A percentile compares a stretch with the other conserved stretches of the same genome.
phyloP scores from a whole-genome alignment of 2,888 invertebrate genomes.

The Andrena fulva region DNA sequence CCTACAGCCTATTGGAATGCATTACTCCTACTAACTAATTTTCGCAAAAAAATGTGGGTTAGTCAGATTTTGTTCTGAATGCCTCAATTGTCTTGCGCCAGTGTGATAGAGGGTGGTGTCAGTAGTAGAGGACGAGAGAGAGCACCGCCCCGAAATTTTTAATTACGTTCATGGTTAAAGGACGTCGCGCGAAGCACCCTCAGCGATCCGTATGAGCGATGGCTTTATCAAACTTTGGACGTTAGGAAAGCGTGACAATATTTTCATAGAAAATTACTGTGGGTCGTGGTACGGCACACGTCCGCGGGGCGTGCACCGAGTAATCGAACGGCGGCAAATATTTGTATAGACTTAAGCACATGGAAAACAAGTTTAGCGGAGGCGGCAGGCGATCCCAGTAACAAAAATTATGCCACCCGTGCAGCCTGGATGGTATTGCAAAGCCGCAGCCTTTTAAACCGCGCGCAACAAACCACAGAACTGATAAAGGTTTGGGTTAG shows the following conservation, averaged over 20 bases:
- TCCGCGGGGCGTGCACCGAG: neutral
- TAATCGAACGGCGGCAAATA: slow-evolving; percentile 47
- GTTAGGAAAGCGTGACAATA: slow-evolving; percentile 38
- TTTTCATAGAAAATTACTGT: slow-evolving; percentile 56
- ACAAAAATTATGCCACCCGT: slow-evolving; percentile 29
- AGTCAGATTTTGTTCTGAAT: too few species aligned
- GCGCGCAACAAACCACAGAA: slow-evolving; percentile 15
- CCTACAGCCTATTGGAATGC: too few species aligned
- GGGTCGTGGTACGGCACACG: slow-evolving; percentile 11
- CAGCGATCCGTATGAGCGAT: neutral
- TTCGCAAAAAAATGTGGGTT: too few species aligned
- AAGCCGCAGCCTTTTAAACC: slow-evolving; percentile 13
- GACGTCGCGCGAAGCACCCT: neutral
- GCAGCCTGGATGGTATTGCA: neutral
- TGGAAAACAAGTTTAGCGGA: slow-evolving; percentile 37
- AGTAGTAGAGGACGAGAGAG: too few species aligned
- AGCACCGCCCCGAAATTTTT: too few species aligned
- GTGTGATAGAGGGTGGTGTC: too few species aligned
- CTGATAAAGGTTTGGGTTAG: neutral
- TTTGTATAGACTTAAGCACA: slow-evolving; percentile 41
- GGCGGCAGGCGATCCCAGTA: slow-evolving; percentile 4
- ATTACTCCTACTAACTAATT: too few species aligned
- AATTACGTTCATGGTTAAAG: too few species aligned
- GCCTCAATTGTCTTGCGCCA: too few species aligned
- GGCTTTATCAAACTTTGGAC: slow-evolving; percentile 43